Evolutionary conservation across 2,888 invertebrate species (phyloP).

Genomic region (Polyommatus icarus): DNA sequence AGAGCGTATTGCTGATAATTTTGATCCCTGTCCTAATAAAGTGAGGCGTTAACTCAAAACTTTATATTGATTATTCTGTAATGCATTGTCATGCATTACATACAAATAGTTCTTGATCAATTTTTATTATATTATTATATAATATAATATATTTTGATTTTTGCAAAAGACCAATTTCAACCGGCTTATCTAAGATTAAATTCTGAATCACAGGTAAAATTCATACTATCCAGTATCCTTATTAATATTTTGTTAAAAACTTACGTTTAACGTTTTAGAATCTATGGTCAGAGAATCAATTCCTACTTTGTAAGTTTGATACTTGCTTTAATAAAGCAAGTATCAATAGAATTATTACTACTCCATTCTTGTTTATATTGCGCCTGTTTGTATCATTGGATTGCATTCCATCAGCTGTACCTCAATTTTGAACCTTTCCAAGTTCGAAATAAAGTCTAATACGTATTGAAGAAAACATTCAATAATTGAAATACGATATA

Average conservation of each 20-base stretch:
- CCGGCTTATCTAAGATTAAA: neutral
- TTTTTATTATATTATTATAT: neutral
- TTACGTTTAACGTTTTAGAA: neutral
- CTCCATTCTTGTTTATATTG: slow-evolving; percentile 39
- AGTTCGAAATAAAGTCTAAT: slow-evolving; percentile 55
- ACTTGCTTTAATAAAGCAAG: slow-evolving; percentile 27
- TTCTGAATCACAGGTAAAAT: neutral
- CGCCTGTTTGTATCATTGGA: slow-evolving; percentile 50
- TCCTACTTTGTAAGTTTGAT: neutral
- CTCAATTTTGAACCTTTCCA: slow-evolving; percentile 56
- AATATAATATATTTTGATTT: neutral
- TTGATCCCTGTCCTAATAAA: neutral
- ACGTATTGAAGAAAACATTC: slow-evolving; percentile 56
- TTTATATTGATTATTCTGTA: neutral
- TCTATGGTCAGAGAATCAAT: neutral
- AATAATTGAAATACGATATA: slow-evolving; percentile 68
- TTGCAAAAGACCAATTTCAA: neutral
- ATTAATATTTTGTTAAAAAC: neutral
- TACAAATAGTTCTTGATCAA: neutral
- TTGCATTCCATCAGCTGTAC: slow-evolving; percentile 58
- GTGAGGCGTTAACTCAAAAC: neutral
- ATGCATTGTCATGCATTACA: no score
- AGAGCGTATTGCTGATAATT: neutral
- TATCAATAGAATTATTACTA: slow-evolving; percentile 36
- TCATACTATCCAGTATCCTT: neutral